Evolutionary conservation across 2,113 vertebrate species (phyloP).

Genomic region (Ancistrus triradiatus): DNA sequence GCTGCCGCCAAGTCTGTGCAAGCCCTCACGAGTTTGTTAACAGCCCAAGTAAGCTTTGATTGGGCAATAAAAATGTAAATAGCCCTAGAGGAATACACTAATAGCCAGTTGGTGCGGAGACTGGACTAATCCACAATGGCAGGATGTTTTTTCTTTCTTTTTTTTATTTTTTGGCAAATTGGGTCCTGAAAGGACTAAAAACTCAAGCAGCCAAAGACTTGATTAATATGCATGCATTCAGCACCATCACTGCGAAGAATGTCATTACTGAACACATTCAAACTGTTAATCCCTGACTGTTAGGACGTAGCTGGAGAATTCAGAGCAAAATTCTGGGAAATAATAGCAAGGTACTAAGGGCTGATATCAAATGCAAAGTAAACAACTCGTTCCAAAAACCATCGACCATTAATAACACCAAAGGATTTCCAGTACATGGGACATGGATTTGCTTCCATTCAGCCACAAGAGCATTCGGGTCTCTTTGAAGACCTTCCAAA

Average conservation of each 20-base stretch:
- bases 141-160: slow-evolving; percentile 64
- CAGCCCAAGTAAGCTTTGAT: slow-evolving; percentile 65
- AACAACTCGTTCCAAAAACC: too few species aligned
- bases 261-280: slow-evolving; percentile 7
- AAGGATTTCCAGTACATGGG: too few species aligned
- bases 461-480: too few species aligned
- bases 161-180: slow-evolving; percentile 65
- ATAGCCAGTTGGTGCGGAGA: slow-evolving; percentile 36
- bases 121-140: slow-evolving; percentile 65
- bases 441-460: too few species aligned
- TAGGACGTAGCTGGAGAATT: slow-evolving; percentile 1
- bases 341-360: too few species aligned
- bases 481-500: too few species aligned
- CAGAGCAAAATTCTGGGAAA: too few species aligned
- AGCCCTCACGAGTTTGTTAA: slow-evolving; percentile 52
- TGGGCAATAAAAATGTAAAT: slow-evolving; percentile 75
- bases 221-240: slow-evolving; percentile 22
- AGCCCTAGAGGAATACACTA: slow-evolving; percentile 27
- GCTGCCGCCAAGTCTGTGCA: slow-evolving; percentile 45
- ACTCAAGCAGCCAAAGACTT: slow-evolving; percentile 8
- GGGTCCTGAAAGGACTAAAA: slow-evolving; percentile 43
- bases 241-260: not conserved
- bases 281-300: slow-evolving; percentile 16
- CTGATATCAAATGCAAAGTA: too few species aligned
- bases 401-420: too few species aligned